These are phyloP conservation scores for Taxidea taxus DNA, from an alignment of 2,113 vertebrate species.

Conservation along the genomic window DNA sequence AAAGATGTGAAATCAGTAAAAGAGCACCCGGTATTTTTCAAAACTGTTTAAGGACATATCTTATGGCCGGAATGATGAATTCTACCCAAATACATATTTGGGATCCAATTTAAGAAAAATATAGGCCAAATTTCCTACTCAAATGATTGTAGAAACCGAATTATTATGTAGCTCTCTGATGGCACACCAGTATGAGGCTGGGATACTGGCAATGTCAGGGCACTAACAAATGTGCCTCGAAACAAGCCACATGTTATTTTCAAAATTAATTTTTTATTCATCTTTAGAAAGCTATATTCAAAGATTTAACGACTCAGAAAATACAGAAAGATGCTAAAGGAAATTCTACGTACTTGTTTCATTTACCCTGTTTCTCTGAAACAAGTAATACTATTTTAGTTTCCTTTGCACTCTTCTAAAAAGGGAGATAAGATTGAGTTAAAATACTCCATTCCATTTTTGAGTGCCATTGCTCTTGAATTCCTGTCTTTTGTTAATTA, in stretches of 20 bases:
- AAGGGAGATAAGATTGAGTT: neutral
- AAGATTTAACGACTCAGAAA: neutral
- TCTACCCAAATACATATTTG: neutral
- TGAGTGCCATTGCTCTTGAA: neutral
- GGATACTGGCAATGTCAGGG: rapidly evolving
- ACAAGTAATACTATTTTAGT: neutral
- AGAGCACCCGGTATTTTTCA: neutral
- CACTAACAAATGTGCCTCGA: neutral
- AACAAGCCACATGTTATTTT: neutral
- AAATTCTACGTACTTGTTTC: neutral
- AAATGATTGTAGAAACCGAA: neutral
- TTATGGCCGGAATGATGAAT: neutral
- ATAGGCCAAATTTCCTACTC: neutral
- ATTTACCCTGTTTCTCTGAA: neutral
- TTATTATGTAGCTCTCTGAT: neutral
- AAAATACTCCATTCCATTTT: no score
- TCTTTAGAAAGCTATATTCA: neutral
- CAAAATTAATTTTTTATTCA: neutral
- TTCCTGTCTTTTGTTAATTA: neutral
- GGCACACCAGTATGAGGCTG: neutral
- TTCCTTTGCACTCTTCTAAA: neutral
- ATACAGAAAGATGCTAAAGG: neutral
- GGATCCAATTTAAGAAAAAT: neutral
- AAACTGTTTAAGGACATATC: neutral
- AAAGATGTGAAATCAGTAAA: neutral